Conservation (phyloP, 2,113 vertebrate genomes). For the Gavia stellata region DNA sequence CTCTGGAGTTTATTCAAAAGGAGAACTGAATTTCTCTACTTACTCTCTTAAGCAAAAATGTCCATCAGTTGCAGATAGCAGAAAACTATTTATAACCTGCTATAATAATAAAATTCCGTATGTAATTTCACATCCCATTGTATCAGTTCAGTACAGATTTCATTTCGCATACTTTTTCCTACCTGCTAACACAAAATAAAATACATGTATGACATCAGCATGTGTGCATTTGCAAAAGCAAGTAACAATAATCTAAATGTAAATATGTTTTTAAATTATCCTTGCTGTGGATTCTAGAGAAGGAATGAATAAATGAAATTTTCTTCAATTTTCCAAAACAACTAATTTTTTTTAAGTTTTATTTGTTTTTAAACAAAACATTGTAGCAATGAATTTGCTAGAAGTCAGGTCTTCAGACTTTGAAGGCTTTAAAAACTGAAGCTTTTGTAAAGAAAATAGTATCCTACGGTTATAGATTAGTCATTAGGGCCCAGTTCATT, state of each 20-base stretch:
- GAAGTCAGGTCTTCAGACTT: neutral
- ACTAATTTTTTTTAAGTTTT: neutral
- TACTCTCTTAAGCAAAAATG: constrained; percentile 4
- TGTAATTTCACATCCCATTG: constrained; percentile 55
- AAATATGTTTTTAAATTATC: neutral
- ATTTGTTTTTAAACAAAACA: neutral
- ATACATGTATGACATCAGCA: constrained; percentile 47
- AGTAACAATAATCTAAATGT: neutral
- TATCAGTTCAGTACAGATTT: constrained; percentile 21
- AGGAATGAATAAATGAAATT: neutral
- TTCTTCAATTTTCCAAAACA: neutral
- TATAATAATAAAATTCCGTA: constrained; percentile 48
- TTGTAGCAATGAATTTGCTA: neutral
- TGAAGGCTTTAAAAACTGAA: neutral
- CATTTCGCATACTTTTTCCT: constrained; percentile 18
- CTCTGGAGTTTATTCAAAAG: constrained; percentile 13
- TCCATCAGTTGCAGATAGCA: constrained; percentile 11
- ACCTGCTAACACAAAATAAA: constrained; percentile 49
- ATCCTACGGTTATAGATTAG: neutral
- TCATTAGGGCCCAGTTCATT: neutral
- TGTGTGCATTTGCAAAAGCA: constrained; percentile 41
- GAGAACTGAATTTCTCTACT: neutral
- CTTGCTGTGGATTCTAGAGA: neutral
- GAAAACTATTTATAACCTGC: constrained; percentile 58
- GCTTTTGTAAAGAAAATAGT: neutral